phyloP scores from a whole-genome alignment of 2,888 invertebrate genomes.

The Autographa gamma region DNA sequence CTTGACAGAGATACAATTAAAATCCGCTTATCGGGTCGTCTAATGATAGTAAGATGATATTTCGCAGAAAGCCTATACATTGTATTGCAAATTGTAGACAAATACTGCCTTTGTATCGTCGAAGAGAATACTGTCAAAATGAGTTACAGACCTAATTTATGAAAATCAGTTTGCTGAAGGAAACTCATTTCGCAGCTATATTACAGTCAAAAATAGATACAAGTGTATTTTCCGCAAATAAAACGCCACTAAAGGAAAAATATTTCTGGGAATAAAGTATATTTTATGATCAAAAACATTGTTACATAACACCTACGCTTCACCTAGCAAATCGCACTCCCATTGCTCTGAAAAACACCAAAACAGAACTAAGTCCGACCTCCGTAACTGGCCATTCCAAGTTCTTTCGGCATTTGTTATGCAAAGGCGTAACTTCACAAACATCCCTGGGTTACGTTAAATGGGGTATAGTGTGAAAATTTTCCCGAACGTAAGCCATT shows the following conservation, averaged over 20 bases:
- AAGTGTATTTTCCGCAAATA: background rate
- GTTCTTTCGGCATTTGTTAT: constrained; percentile 22
- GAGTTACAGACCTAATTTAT: background rate
- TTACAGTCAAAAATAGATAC: background rate
- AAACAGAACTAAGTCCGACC: constrained; percentile 15
- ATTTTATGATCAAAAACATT: background rate
- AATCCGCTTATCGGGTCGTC: background rate
- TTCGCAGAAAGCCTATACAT: background rate
- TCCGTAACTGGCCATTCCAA: constrained; percentile 4
- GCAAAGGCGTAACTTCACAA: constrained; percentile 38
- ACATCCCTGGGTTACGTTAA: constrained; percentile 20
- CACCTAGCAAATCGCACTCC: background rate
- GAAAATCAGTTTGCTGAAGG: background rate
- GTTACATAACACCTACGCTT: background rate
- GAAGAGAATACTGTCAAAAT: background rate
- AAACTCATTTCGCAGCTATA: background rate
- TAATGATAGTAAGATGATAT: background rate
- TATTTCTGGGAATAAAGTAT: background rate
- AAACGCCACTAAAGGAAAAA: background rate
- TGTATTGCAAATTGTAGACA: background rate
- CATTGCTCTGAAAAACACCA: constrained; percentile 12
- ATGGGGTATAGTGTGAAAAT: constrained; percentile 45
- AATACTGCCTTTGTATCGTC: background rate
- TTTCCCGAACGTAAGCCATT: constrained; percentile 48
- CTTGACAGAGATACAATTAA: background rate